Conservation (phyloP, 2,888 invertebrate species). For the Carcina quercana region DNA sequence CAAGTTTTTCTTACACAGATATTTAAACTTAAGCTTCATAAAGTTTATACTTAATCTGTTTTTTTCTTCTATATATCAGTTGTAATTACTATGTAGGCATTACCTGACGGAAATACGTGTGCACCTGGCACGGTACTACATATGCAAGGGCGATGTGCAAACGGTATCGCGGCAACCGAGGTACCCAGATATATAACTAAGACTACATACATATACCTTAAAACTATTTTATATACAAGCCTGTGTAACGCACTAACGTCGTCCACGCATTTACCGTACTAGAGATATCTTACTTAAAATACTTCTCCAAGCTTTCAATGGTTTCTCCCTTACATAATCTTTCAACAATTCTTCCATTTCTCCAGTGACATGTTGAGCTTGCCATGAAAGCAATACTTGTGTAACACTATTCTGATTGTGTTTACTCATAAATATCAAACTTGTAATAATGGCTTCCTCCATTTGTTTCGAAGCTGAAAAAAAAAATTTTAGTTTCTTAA, state of each 20-base stretch:
- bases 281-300: conserved; percentile 23
- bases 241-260: not conserved
- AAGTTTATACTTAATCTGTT: too few species aligned
- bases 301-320: conserved; percentile 40
- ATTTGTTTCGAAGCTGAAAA: conserved; percentile 43
- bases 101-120: too few species aligned
- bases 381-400: conserved; percentile 40
- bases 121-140: too few species aligned
- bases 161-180: too few species aligned
- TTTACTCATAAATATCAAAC: conserved; percentile 46
- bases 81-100: too few species aligned
- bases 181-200: too few species aligned
- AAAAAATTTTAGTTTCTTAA: not conserved
- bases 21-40: too few species aligned
- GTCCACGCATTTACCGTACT: not conserved
- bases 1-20: too few species aligned
- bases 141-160: too few species aligned
- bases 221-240: too few species aligned
- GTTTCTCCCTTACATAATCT: conserved; percentile 41
- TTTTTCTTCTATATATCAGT: too few species aligned
- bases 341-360: conserved; percentile 36
- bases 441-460: conserved; percentile 50
- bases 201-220: too few species aligned
- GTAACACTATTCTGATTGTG: conserved; percentile 37
- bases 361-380: conserved; percentile 34